A percentile compares a stretch with the other conserved stretches of the same genome.
Evolutionary conservation across 2,888 invertebrate genomes (phyloP).

Genomic region (Chrysolina haemoptera): DNA sequence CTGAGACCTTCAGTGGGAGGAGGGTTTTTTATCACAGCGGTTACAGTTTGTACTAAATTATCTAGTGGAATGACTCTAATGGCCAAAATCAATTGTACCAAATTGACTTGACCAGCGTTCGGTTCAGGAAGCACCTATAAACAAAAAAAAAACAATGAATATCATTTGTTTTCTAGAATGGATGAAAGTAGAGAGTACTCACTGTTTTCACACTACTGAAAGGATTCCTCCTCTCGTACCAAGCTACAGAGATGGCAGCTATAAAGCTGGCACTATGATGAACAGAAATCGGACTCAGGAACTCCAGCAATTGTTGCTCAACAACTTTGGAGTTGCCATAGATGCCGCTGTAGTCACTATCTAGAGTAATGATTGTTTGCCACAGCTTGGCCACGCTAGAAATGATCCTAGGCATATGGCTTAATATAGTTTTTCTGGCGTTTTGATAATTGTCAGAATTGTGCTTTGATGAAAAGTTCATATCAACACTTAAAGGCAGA

Average conservation of each 20-base stretch:
- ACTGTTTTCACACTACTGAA: slow-evolving; percentile 70
- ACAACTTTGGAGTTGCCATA: slow-evolving; percentile 79
- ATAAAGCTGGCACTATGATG: slow-evolving; percentile 87
- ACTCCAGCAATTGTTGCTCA: slow-evolving; percentile 84
- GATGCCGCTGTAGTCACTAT: slow-evolving; percentile 71
- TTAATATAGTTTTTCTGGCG: slow-evolving; percentile 83
- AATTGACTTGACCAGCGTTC: slow-evolving; percentile 79
- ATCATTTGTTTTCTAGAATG: slow-evolving; percentile 14
- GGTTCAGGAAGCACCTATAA: slow-evolving; percentile 75
- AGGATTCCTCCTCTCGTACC: slow-evolving; percentile 81
- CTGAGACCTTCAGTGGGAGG: slow-evolving; percentile 76
- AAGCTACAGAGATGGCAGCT: slow-evolving; percentile 87
- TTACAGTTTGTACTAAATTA: slow-evolving; percentile 85
- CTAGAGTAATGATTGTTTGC: slow-evolving; percentile 76
- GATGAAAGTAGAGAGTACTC: slow-evolving; percentile 43
- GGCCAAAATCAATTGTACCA: slow-evolving; percentile 85
- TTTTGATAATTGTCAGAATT: slow-evolving; percentile 69
- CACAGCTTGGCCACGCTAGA: slow-evolving; percentile 85
- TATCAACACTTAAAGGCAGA: slow-evolving; percentile 72
- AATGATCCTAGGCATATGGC: slow-evolving; percentile 86
- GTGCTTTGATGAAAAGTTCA: slow-evolving; percentile 64
- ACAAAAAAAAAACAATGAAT: background rate
- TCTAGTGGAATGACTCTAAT: slow-evolving; percentile 89
- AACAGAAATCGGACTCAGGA: slow-evolving; percentile 87
- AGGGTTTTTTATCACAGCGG: slow-evolving; percentile 86